Conservation (phyloP, 2,888 invertebrate species). For the Chloromyia formosa region DNA sequence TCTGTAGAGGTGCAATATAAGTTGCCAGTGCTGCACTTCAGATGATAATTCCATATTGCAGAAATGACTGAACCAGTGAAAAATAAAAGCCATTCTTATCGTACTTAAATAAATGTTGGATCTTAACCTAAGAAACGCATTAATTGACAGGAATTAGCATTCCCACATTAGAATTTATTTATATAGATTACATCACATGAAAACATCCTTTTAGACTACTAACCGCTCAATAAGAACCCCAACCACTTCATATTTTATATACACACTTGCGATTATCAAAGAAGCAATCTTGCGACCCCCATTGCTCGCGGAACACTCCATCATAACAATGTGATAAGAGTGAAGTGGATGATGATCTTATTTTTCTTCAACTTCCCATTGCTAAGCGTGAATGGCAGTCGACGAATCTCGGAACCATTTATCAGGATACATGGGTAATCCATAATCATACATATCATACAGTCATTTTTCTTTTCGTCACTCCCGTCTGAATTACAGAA, state of each 20-base stretch:
- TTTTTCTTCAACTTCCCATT: background rate
- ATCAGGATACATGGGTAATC: constrained; percentile 46
- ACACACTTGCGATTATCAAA: constrained; percentile 40
- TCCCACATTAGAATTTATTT: too few relatives aligned
- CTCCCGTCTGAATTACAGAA: constrained; percentile 28
- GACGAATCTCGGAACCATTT: constrained; percentile 42
- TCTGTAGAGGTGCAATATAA: too few relatives aligned
- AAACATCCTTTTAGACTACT: background rate
- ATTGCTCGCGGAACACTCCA: constrained; percentile 12
- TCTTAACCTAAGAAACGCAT: too few relatives aligned
- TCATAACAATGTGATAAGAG: constrained; percentile 30
- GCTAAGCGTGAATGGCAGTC: background rate
- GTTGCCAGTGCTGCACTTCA: too few relatives aligned
- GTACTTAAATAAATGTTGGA: too few relatives aligned
- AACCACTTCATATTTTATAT: too few relatives aligned
- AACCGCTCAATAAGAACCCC: constrained; percentile 15
- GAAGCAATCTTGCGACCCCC: constrained; percentile 18
- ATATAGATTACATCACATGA: background rate
- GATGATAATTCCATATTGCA: too few relatives aligned
- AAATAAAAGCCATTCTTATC: too few relatives aligned
- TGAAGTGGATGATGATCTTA: constrained; percentile 26
- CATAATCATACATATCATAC: constrained; percentile 42
- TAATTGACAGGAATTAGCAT: too few relatives aligned
- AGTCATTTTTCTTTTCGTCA: constrained; percentile 46
- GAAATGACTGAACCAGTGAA: too few relatives aligned